phyloP scores from a whole-genome alignment of 2,888 invertebrate species.

The Germaria angustata region DNA sequence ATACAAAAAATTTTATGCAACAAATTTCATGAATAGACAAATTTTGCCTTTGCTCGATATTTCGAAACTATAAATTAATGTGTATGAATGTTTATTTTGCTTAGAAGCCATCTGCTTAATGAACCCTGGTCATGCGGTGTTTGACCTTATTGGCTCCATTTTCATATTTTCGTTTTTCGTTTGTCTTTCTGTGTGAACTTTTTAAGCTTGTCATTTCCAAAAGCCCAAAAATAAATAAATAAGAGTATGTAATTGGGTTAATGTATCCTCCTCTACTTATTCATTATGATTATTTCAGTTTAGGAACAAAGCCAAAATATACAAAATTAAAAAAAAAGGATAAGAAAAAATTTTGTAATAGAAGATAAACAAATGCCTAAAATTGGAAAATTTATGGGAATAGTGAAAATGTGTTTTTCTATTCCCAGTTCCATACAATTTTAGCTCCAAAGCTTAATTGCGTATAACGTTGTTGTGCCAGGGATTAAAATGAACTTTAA shows the following conservation, averaged over 20 bases:
- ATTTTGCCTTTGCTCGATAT: background rate
- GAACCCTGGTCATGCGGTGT: conserved; percentile 8
- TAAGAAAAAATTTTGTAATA: background rate
- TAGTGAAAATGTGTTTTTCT: background rate
- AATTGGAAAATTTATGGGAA: conserved; percentile 28
- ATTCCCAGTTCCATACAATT: background rate
- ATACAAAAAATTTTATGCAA: too few relatives aligned
- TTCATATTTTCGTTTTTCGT: background rate
- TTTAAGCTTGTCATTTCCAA: conserved; percentile 24
- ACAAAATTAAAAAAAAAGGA: background rate
- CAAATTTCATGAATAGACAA: too few relatives aligned
- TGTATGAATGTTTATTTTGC: background rate
- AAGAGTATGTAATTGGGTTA: conserved; percentile 53
- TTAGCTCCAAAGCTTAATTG: conserved; percentile 31
- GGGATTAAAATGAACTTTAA: conserved; percentile 60
- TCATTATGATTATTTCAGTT: conserved; percentile 48
- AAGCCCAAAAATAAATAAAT: conserved; percentile 23
- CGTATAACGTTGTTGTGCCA: background rate
- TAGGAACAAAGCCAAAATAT: conserved; percentile 55
- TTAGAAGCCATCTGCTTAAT: conserved; percentile 19
- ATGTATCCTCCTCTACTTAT: conserved; percentile 31
- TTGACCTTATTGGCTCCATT: conserved; percentile 53
- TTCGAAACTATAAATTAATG: background rate
- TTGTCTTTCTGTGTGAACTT: background rate
- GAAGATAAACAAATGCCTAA: conserved; percentile 41